These are phyloP conservation scores for Hololepta plana DNA, from an alignment of 2,888 invertebrate species.

Conservation along the genomic window DNA sequence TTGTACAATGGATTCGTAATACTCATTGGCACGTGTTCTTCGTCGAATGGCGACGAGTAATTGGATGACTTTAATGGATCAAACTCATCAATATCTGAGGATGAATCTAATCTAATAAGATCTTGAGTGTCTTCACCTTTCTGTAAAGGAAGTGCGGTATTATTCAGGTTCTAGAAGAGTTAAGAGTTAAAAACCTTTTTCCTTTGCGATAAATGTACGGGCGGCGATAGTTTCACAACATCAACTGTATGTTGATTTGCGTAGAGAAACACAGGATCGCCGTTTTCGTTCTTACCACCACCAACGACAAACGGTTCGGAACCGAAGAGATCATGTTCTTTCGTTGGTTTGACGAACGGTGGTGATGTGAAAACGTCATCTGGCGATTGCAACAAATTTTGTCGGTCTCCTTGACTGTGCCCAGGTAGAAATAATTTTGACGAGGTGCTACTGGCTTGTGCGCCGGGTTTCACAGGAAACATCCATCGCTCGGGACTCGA, in stretches of 20 bases:
- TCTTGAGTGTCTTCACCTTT: constrained; percentile 32
- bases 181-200: constrained; percentile 18
- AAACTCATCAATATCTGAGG: constrained; percentile 45
- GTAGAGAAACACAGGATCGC: constrained; percentile 27
- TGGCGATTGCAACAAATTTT: constrained; percentile 23
- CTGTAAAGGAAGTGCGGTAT: constrained; percentile 12
- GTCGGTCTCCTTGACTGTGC: too few species aligned
- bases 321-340: constrained; percentile 24
- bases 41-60: constrained; percentile 18
- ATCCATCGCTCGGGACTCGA: constrained; percentile 21
- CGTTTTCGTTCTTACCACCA: constrained; percentile 27
- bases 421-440: constrained; percentile 12
- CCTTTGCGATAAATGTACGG: constrained; percentile 21
- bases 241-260: constrained; percentile 27
- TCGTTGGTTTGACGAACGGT: too few species aligned
- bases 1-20: constrained; percentile 31
- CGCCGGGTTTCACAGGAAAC: constrained; percentile 13
- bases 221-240: constrained; percentile 28
- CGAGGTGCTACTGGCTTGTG: constrained; percentile 6
- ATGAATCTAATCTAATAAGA: constrained; percentile 47
- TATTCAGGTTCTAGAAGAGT: neutral
- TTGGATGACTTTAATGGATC: constrained; percentile 38
- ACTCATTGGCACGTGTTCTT: constrained; percentile 27
- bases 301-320: constrained; percentile 26
- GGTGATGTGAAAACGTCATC: constrained; percentile 25